Evolutionary conservation across 2,888 invertebrate species (phyloP).

Genomic region (Tetheella fluctuosa): DNA sequence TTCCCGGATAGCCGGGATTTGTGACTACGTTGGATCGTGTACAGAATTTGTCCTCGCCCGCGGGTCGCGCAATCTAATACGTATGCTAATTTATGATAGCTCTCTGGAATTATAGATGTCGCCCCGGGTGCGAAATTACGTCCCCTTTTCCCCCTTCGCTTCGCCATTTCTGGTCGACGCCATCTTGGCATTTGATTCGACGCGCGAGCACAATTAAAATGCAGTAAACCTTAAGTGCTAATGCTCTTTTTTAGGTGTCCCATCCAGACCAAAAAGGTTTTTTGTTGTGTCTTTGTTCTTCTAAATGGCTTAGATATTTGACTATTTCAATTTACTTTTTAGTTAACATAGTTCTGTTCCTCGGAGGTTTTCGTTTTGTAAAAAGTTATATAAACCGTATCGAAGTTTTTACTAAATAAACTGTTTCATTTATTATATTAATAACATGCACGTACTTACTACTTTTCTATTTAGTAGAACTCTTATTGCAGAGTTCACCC

Average conservation of each 20-base stretch:
- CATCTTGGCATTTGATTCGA: constrained; percentile 74
- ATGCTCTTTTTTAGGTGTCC: constrained; percentile 48
- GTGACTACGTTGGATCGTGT: constrained; percentile 59
- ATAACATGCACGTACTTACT: too few relatives aligned
- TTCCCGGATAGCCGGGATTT: constrained; percentile 48
- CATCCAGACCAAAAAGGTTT: constrained; percentile 16
- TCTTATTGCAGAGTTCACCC: too few relatives aligned
- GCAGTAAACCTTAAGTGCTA: constrained; percentile 46
- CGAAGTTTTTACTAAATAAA: too few relatives aligned
- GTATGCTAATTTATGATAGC: constrained; percentile 82
- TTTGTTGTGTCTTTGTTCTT: background rate
- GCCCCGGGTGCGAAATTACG: constrained; percentile 73
- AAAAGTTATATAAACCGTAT: background rate
- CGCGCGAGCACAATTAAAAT: constrained; percentile 58
- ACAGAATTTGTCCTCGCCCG: constrained; percentile 62
- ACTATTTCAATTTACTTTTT: background rate
- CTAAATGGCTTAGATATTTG: background rate
- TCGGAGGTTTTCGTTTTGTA: background rate
- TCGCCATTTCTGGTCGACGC: constrained; percentile 49
- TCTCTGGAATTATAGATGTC: constrained; percentile 80
- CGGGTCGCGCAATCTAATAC: constrained; percentile 73
- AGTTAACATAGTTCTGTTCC: background rate
- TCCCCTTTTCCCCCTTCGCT: constrained; percentile 46
- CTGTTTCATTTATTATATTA: too few relatives aligned
- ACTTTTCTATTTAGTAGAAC: too few relatives aligned